These are phyloP conservation scores for Ptychoptera albimana DNA, from an alignment of 2,888 invertebrate genomes.

Conservation along the genomic window DNA sequence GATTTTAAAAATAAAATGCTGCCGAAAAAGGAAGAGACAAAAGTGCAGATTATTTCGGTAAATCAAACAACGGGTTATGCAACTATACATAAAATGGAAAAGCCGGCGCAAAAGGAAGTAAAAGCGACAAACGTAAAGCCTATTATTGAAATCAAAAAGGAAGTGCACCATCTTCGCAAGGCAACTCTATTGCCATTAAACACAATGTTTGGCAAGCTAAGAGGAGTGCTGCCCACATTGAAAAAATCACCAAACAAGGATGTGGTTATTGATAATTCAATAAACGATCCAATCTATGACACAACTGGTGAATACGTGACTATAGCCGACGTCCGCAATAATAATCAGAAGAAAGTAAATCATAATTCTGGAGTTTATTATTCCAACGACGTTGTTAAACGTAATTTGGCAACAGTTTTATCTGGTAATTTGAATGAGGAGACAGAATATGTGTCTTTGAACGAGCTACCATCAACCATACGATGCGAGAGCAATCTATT, in stretches of 20 bases:
- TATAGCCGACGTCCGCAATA: slow-evolving; percentile 66
- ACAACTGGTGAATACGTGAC: slow-evolving; percentile 65
- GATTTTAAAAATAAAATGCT: slow-evolving; percentile 9
- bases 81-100: slow-evolving; percentile 13
- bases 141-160: slow-evolving; percentile 12
- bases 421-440: slow-evolving; percentile 47
- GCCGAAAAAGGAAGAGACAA: slow-evolving; percentile 1
- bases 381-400: slow-evolving; percentile 50
- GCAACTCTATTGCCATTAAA: slow-evolving; percentile 46
- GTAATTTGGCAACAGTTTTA: slow-evolving; percentile 40
- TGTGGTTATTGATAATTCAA: slow-evolving; percentile 31
- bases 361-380: slow-evolving; percentile 35
- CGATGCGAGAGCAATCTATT: slow-evolving; percentile 12
- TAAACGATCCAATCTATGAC: slow-evolving; percentile 23
- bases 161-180: slow-evolving; percentile 20
- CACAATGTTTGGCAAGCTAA: slow-evolving; percentile 54
- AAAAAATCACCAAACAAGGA: slow-evolving; percentile 37
- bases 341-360: slow-evolving; percentile 38
- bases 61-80: slow-evolving; percentile 13
- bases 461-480: slow-evolving; percentile 47
- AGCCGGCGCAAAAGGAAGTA: too few species aligned
- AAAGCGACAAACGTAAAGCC: too few species aligned
- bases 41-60: slow-evolving; percentile 7
- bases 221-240: slow-evolving; percentile 41
- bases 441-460: slow-evolving; percentile 66